Base-by-base conservation (phyloP, 2,888 invertebrate genomes). In the Pediacus dermestoides region DNA sequence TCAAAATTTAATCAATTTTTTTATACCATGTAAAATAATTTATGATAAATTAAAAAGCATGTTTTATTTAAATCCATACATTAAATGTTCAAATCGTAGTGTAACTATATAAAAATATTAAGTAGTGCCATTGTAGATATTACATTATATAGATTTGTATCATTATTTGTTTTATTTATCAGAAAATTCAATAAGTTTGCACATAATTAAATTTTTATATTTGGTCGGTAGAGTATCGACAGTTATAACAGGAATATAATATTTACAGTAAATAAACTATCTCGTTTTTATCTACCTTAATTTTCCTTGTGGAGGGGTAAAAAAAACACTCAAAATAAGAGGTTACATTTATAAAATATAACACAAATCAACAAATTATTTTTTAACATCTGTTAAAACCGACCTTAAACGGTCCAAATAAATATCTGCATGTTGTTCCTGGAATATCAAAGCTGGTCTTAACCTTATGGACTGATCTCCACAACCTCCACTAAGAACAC, bases 391-490 rank as follows among this genome's bases (percentile, higher is more conserved):
- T n/a, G n/a, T n/a, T n/a, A n/a, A n/a, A n/a, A n/a, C n/a, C n/a
- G n/a, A n/a, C n/a, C n/a, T n/a, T n/a, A n/a, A n/a, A n/a, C n/a
- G n/a, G n/a, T 93, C 89, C 53, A 96, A 74, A 67, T 94, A 91
- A 51, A 94, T 82, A 58, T 90, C 81, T 1, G 87, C 90, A 63
- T 97, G 97, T 44, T 84, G 77, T 48, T 84, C 80, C 58, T 85
- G 78, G 68, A 95, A 94, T 38, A 88, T 81, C 27, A 97, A 72
- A 18, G 94, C 83, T 11, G 96, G 96, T 52, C 97, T 77, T 50
- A 97, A 76, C 48, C 97, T 81, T 40, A 99, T 75, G 0, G 90
- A 73, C 2, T 62, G 57, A 0, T 80, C 78, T 4, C 97, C 96
- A 64, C 93, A 95, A 1, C 85, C 85, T 25, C 96, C 97, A 16